phyloP scores from a whole-genome alignment of 2,797 vertebrate species.

The Oreortyx pictus region DNA sequence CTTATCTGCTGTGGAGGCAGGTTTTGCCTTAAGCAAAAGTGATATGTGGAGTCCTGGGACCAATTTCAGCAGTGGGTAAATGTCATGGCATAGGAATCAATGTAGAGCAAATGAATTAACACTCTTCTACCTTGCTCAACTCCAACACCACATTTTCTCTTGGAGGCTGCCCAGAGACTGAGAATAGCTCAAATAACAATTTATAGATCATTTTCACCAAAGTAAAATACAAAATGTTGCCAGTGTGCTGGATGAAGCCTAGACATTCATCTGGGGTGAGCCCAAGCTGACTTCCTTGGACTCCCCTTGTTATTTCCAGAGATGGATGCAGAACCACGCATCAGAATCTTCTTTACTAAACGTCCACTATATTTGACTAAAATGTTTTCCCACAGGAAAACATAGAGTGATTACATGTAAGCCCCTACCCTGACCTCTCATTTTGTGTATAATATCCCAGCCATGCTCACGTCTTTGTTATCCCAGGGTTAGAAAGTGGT shows the following conservation, averaged over 20 bases:
- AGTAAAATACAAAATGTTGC: neutral
- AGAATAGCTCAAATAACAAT: neutral
- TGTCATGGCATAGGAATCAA: neutral
- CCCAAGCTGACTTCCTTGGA: neutral
- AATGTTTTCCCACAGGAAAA: neutral
- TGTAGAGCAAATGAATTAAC: neutral
- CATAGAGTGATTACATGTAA: neutral
- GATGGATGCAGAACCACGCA: neutral
- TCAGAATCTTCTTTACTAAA: neutral
- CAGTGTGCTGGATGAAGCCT: neutral
- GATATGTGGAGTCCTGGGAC: neutral
- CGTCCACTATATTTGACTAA: neutral
- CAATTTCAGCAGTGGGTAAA: neutral
- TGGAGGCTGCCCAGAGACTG: neutral
- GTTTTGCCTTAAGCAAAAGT: neutral
- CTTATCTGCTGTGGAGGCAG: conserved; percentile 3
- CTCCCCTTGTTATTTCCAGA: neutral
- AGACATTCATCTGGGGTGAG: neutral
- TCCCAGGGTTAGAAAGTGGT: neutral
- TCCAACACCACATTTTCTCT: neutral
- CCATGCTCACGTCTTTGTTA: fast-evolving
- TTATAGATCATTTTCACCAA: neutral
- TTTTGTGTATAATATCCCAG: neutral
- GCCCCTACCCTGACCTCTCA: neutral
- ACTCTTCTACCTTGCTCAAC: neutral